Conservation (phyloP, 2,888 invertebrate species). For the Tetheella fluctuosa region DNA sequence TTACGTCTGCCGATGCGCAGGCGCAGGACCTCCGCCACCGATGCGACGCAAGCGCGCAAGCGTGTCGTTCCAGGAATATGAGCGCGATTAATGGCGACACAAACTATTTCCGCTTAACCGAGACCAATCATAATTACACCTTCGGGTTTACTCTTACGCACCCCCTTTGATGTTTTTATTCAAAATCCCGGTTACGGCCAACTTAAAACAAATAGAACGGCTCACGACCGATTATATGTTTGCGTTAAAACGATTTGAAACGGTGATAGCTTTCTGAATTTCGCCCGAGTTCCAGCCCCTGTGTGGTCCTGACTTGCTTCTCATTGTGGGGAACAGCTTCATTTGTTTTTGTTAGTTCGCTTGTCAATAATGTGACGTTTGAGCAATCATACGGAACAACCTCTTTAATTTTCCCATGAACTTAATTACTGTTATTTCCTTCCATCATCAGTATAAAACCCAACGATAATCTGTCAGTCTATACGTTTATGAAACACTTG, state of each 20-base stretch:
- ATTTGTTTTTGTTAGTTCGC: conserved; percentile 59
- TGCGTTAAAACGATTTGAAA: conserved; percentile 80
- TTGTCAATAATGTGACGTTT: conserved; percentile 63
- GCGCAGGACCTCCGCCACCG: conserved; percentile 38
- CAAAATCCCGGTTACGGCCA: conserved; percentile 78
- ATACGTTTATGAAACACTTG: no score
- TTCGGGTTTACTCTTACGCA: conserved; percentile 74
- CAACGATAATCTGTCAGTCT: background rate
- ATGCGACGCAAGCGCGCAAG: conserved; percentile 26
- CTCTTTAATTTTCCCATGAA: conserved; percentile 43
- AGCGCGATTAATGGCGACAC: conserved; percentile 77
- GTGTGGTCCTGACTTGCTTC: conserved; percentile 68
- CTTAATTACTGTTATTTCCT: background rate
- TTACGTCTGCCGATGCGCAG: conserved; percentile 37
- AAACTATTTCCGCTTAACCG: conserved; percentile 83
- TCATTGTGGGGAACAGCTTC: conserved; percentile 51
- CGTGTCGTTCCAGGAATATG: conserved; percentile 69
- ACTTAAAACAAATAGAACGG: conserved; percentile 83
- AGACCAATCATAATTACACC: conserved; percentile 82
- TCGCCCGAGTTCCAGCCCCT: conserved; percentile 66
- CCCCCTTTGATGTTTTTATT: conserved; percentile 83
- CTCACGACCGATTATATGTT: conserved; percentile 78
- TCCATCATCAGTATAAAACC: background rate
- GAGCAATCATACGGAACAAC: conserved; percentile 55
- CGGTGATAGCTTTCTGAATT: conserved; percentile 79